Base-by-base conservation (phyloP, 2,888 invertebrate species). In the Thelaira solivaga region DNA sequence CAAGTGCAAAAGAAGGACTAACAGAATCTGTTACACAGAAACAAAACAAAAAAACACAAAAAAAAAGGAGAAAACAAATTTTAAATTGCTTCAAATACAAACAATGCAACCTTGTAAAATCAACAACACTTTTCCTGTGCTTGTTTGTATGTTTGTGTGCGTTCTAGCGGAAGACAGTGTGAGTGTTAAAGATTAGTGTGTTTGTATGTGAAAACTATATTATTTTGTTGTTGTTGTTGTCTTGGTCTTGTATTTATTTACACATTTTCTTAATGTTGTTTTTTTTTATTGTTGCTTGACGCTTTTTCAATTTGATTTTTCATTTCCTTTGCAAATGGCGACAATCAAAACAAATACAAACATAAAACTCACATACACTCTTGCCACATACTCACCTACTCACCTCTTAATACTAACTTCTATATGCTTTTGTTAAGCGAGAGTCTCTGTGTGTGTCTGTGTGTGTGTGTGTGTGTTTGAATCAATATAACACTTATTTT, bases 271-370 rank as follows among this genome's bases (percentile, higher is more conserved):
- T 16, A 61, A 61, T 61, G 61, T 26, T 34, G 26, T 22, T 49
- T 34, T 62, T 67, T 59, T 59, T 51, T 43, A 34, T 59, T 73
- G 57, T 24, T 51, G 22, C 83, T 82, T 83, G 83, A 85, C 81
- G 81, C 82, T 83, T 84, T 85, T 85, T 84, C 86, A 84, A 86
- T 86, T 86, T 86, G 87, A 86, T 86, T 86, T 86, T 86, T 86
- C 87, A 86, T 87, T 86, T 86, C 86, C 87, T 85, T 80, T 84
- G 86, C 83, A 86, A 86, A 83, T 85, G 83, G 83, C 85, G 84
- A 83, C 83, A 84, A 83, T 49, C 59, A 67, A 72, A 75, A 71
- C 61, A 71, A 71, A 65, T 69, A 65, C 59, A 68, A 62, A 62
- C 26, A 49, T 36, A n/a, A n/a, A n/a, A n/a, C n/a, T 7, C 20